These are phyloP conservation scores for Acropternis orthonyx DNA, from an alignment of 2,797 vertebrate genomes.

Conservation along the genomic window DNA sequence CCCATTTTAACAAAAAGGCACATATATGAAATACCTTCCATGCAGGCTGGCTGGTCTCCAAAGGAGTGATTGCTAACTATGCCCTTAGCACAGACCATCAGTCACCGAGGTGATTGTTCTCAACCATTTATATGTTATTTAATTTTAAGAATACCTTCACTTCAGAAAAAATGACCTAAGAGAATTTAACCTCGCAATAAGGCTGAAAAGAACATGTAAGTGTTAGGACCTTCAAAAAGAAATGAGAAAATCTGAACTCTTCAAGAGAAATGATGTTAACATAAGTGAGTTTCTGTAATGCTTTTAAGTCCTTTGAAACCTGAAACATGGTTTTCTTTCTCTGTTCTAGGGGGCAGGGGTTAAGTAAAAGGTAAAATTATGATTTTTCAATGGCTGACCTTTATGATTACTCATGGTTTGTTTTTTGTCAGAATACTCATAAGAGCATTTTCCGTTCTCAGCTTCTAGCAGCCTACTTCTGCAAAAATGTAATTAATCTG, in stretches of 20 bases:
- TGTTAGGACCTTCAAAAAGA: neutral
- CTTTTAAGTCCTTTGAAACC: neutral
- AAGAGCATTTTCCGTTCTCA: neutral
- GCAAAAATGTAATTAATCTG: neutral
- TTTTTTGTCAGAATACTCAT: neutral
- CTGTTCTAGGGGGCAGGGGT: neutral
- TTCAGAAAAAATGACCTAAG: neutral
- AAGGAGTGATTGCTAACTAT: neutral
- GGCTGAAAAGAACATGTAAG: neutral
- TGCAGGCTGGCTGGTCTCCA: neutral
- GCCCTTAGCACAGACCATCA: neutral
- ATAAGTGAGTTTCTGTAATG: neutral
- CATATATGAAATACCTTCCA: neutral
- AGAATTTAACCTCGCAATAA: neutral
- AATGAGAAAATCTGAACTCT: neutral
- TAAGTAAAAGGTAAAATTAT: neutral
- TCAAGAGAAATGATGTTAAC: neutral
- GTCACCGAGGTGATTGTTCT: neutral
- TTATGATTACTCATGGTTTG: neutral
- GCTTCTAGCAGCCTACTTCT: neutral
- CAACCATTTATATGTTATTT: neutral
- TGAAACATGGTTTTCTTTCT: neutral
- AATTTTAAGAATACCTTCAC: neutral
- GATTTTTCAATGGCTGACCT: neutral
- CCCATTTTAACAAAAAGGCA: neutral